A percentile compares a stretch with the other conserved stretches of the same genome.
Evolutionary conservation across 2,888 invertebrate species (phyloP).

Genomic region (Trissolcus japonicus): DNA sequence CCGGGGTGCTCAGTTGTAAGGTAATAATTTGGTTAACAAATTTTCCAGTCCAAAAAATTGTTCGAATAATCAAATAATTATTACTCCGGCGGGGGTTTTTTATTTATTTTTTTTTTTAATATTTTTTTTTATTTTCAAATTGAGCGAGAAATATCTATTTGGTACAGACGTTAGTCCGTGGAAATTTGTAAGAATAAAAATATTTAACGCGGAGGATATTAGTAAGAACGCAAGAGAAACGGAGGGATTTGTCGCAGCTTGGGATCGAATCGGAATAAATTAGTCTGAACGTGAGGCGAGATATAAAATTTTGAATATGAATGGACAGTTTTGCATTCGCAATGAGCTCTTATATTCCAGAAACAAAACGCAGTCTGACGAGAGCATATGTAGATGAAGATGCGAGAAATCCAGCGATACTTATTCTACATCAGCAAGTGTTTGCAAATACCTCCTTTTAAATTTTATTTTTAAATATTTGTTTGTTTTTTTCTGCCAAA

Average conservation of each 20-base stretch:
- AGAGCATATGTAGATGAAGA: slow-evolving; percentile 80
- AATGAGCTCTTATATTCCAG: slow-evolving; percentile 83
- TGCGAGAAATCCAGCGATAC: slow-evolving; percentile 10
- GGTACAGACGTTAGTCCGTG: too few species aligned
- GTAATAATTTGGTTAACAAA: slow-evolving; percentile 13
- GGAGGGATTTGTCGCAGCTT: slow-evolving; percentile 73
- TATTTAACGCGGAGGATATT: slow-evolving; percentile 25
- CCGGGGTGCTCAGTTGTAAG: slow-evolving; percentile 15
- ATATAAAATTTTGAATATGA: slow-evolving; percentile 94
- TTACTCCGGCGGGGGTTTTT: not conserved
- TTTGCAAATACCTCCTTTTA: not conserved
- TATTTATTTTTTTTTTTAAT: not conserved
- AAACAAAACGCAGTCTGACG: slow-evolving; percentile 79
- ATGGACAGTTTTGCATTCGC: slow-evolving; percentile 91
- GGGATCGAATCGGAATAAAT: slow-evolving; percentile 82
- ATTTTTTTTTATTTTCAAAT: too few species aligned
- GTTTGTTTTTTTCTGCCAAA: not conserved
- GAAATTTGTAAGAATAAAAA: slow-evolving; percentile 7
- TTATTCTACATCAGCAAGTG: not conserved
- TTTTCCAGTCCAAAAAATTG: slow-evolving; percentile 6
- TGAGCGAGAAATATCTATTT: too few species aligned
- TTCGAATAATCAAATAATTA: not conserved
- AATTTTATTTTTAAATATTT: not conserved
- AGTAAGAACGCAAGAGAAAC: slow-evolving; percentile 24
- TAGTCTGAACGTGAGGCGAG: slow-evolving; percentile 81